phyloP scores from a whole-genome alignment of 2,113 vertebrate genomes.

The Limnothrissa miodon region DNA sequence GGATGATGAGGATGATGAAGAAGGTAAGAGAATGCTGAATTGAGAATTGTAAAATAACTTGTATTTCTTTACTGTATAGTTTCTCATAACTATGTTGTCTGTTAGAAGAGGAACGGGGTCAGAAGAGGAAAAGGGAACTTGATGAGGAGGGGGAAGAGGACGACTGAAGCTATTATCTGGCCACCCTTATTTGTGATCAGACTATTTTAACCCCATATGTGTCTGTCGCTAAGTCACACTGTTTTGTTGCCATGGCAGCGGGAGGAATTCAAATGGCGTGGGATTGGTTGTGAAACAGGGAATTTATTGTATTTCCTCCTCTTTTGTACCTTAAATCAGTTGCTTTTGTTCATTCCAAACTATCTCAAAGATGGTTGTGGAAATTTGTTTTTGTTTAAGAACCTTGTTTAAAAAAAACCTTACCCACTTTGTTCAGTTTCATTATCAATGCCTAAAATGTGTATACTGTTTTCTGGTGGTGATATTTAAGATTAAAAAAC shows the following conservation, averaged over 20 bases:
- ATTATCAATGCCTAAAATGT: conserved; percentile 20
- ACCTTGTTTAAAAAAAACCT: conserved; percentile 35
- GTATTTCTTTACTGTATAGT: not conserved
- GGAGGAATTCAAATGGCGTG: conserved; percentile 69
- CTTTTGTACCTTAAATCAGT: conserved; percentile 54
- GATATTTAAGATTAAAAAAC: conserved; percentile 21
- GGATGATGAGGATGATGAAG: conserved; percentile 66
- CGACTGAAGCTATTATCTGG: conserved; percentile 89
- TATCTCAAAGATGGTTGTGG: not conserved
- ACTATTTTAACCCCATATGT: conserved; percentile 16
- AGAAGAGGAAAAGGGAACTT: conserved; percentile 95
- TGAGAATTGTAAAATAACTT: too few species aligned
- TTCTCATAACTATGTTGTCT: not conserved
- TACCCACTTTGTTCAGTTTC: conserved; percentile 10
- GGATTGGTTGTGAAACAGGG: conserved; percentile 69
- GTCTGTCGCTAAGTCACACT: conserved; percentile 62
- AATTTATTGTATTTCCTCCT: conserved; percentile 50
- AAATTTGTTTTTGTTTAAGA: conserved; percentile 38
- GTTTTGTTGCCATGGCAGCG: conserved; percentile 86
- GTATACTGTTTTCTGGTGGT: conserved; percentile 19
- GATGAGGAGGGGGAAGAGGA: conserved; percentile 95
- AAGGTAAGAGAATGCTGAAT: too few species aligned
- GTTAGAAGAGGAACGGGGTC: conserved; percentile 83
- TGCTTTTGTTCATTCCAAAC: conserved; percentile 55
- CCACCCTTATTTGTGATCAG: conserved; percentile 53